These are phyloP conservation scores for Elaeidobius kamerunicus DNA, from an alignment of 2,888 invertebrate species.

Conservation along the genomic window DNA sequence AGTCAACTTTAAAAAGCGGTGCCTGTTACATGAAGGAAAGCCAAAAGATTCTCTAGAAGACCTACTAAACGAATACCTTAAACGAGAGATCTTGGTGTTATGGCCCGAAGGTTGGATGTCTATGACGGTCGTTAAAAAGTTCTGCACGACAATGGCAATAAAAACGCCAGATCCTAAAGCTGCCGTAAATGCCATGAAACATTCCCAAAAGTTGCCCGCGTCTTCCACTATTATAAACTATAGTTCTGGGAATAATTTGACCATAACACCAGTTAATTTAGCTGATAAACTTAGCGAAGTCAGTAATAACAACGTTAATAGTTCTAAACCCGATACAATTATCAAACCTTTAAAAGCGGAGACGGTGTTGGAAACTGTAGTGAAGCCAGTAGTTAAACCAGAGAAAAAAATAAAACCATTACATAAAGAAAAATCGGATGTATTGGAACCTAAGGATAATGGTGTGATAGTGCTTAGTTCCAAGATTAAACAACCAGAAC, in stretches of 20 bases:
- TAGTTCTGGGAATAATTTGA: conserved; percentile 22
- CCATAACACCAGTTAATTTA: conserved; percentile 29
- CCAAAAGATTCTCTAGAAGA: conserved; percentile 52
- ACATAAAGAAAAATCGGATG: conserved; percentile 6
- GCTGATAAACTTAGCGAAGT: conserved; percentile 15
- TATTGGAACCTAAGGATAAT: conserved; percentile 15
- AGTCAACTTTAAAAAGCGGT: conserved; percentile 43
- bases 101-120: conserved; percentile 60
- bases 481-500: conserved; percentile 18
- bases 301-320: conserved; percentile 11
- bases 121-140: conserved; percentile 43
- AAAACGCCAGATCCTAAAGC: conserved; percentile 28
- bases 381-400: neutral
- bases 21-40: conserved; percentile 45
- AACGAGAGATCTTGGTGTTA: conserved; percentile 50
- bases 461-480: conserved; percentile 24
- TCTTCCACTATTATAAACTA: conserved; percentile 20
- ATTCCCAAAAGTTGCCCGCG: conserved; percentile 23
- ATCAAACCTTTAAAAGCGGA: conserved; percentile 12
- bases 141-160: conserved; percentile 34
- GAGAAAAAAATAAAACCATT: conserved; percentile 3
- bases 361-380: neutral
- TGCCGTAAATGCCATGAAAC: conserved; percentile 4
- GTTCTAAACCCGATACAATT: conserved; percentile 9
- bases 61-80: conserved; percentile 51